A percentile compares a stretch with the other conserved stretches of the same genome.
Conservation (phyloP, 2,888 invertebrate genomes). For the Plebejus argus region DNA sequence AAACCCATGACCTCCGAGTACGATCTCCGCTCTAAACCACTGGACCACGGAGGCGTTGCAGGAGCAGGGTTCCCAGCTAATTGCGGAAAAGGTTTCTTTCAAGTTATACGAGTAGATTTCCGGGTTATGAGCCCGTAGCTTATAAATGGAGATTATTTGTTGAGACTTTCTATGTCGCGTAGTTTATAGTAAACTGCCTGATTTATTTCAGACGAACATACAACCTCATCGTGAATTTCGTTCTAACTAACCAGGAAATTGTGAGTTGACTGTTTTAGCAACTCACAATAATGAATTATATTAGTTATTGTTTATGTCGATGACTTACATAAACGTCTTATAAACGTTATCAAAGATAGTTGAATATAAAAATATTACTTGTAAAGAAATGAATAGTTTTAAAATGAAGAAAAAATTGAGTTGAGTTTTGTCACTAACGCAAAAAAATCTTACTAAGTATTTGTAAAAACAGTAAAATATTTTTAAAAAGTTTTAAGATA, state of each 20-base stretch:
- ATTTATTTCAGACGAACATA: slow-evolving; percentile 4
- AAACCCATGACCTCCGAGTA: too few species aligned
- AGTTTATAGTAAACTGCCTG: background rate
- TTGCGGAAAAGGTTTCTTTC: background rate
- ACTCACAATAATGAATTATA: background rate
- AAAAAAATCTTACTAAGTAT: too few species aligned
- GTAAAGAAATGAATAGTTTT: too few species aligned
- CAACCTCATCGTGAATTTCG: background rate
- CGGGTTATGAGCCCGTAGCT: slow-evolving; percentile 2
- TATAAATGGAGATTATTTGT: background rate
- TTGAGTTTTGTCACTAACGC: too few species aligned
- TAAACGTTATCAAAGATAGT: background rate
- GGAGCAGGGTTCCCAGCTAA: too few species aligned
- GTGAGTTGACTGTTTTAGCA: background rate
- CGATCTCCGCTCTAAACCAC: too few species aligned
- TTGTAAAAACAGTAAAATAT: too few species aligned
- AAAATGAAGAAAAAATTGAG: too few species aligned
- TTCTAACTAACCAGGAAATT: slow-evolving; percentile 12
- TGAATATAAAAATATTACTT: too few species aligned
- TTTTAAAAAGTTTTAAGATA: too few species aligned
- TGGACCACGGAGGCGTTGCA: too few species aligned
- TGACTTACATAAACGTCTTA: background rate
- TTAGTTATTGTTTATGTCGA: background rate
- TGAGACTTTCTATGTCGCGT: background rate
- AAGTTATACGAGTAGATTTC: background rate